A percentile compares a stretch with the other conserved stretches of the same genome.
phyloP scores from a whole-genome alignment of 2,797 vertebrate genomes.

The Etheostoma nigrum region DNA sequence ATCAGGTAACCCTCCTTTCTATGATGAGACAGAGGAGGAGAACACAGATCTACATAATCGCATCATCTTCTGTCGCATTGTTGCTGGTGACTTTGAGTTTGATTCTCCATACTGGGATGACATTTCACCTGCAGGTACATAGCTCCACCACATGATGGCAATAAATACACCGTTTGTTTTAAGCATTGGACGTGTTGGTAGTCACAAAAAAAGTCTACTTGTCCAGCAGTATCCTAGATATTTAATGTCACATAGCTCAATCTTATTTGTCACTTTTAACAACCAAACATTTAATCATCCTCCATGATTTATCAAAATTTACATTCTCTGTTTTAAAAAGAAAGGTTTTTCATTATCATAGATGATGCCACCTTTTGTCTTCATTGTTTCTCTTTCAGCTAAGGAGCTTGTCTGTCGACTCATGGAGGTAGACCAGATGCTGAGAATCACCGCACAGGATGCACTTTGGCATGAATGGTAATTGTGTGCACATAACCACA shows the following conservation, averaged over 20 bases:
- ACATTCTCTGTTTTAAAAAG: background rate
- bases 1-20: constrained; percentile 91
- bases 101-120: constrained; percentile 92
- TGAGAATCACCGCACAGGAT: constrained; percentile 89
- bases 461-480: constrained; percentile 91
- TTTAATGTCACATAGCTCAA: background rate
- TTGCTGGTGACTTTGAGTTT: constrained; percentile 91
- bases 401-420: constrained; percentile 90
- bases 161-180: constrained; percentile 30
- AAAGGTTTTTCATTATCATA: background rate
- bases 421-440: constrained; percentile 92
- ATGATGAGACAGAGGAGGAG: constrained; percentile 91
- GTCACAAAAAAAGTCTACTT: background rate
- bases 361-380: background rate
- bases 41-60: constrained; percentile 90
- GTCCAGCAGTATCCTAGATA: background rate
- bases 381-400: constrained; percentile 70
- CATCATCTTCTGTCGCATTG: constrained; percentile 91
- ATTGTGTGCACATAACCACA: constrained; percentile 27
- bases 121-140: constrained; percentile 89
- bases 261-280: background rate
- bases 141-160: constrained; percentile 54
- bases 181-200: background rate
- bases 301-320: background rate
- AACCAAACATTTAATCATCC: background rate